Base-by-base conservation (phyloP, 2,797 vertebrate genomes). In the Dendrocincla tyrannina region DNA sequence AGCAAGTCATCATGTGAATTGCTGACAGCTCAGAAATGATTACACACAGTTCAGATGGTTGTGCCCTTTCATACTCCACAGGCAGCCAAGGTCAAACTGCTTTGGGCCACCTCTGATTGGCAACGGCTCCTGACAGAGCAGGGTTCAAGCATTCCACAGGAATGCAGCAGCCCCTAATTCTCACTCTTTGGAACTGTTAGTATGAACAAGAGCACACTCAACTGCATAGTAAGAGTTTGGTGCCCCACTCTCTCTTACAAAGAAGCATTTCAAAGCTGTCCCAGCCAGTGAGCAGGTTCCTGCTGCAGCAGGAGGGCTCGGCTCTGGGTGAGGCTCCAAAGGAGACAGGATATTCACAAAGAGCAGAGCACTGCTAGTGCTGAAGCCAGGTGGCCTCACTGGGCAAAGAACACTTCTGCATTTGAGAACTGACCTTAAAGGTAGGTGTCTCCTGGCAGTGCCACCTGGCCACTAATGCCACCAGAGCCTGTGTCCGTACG, bases 401-500 rank as follows among this genome's bases (percentile, higher is more conserved):
- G 1, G 13, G 13, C 41, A 23, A 70, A 67, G 58, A 70, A 15
- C 12, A 27, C 17, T 75, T 56, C 37, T 52, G 60, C 2, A 0
- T 28, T 25, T n/a, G 50, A 37, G 30, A 74, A 59, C 4, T 39
- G 63, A 62, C 22, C 70, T 32, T 11, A 25, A 72, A 92, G 35
- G 33, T 13, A 22, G 10, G 50, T 30, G 25, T 24, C 37, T 69
- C 50, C 46, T 17, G 52, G 77, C 44, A 85, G 32, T 10, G 22
- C 52, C 63, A 69, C 24, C 37, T 9, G 0, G 55, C 74, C 89
- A 35, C 39, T 47, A 55, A 2, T 6, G 52, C 11, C 49, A 44
- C 41, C 2, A 0, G 19, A 66, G 14, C 1, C 0, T 0, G 0
- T 17, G 17, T 10, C 60, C 2, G 0, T 27, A 18, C 42, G 35